Evolutionary conservation across 1,140 invertebrate genomes (phyloP), one percentile per base, ranked within the genome.

Genomic region (Nymphalis io): DNA sequence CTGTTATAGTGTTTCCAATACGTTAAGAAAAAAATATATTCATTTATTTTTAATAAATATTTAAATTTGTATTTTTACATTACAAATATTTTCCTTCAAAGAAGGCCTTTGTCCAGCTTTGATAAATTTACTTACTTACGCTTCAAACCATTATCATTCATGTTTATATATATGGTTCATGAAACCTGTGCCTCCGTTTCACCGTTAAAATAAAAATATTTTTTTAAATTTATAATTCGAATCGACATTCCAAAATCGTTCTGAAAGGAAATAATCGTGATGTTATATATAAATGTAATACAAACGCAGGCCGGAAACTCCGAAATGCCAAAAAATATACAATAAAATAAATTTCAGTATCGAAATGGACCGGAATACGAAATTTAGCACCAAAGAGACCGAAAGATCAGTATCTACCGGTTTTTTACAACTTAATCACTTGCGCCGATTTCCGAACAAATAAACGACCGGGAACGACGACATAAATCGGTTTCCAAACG

Each of bases 401-500:
- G n/a, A 62, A 62, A 66, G 60, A 62, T 51, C 60, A 51, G 60
- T 69, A 69, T 69, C 68, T 59, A 61, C 60, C 68, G 68, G 68
- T 69, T 69, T 69, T 62, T 69, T 69, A 69, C 68, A 61, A 69
- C 68, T 69, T 69, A 69, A 69, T 69, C 68, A 69, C 68, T 58
- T 42, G 68, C 60, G 62, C 39, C 68, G 60, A 62, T 69, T 69
- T 69, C 60, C 68, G 60, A 63, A 69, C 68, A 69, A 77, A 82
- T 80, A 77, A 77, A 82, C 73, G 81, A 64, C 73, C 68, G 73
- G 70, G 68, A 76, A 75, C 63, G 72, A 73, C 59, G 79, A 80
- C 77, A 79, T 81, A 81, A 81, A 78, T 81, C 78, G 75, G 74
- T 79, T 75, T 70, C 51, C 39, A 55, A 74, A 73, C 71, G 74